Evolutionary conservation across 2,888 invertebrate genomes (phyloP).

Genomic region (Pseudococcus jackbeardsleyi): DNA sequence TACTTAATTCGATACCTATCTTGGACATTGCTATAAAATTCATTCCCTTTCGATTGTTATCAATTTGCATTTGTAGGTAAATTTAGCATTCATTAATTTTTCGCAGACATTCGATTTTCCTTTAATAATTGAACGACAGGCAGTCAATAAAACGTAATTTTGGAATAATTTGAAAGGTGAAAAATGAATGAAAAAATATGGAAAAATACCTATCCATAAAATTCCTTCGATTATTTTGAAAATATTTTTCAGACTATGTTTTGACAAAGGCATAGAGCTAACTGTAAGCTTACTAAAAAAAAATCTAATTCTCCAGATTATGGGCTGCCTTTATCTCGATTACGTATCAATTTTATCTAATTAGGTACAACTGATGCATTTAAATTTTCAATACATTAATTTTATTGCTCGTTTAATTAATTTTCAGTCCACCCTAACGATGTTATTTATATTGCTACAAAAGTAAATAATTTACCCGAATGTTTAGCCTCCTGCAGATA

Average conservation of each 20-base stretch:
- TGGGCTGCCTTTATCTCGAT: background rate
- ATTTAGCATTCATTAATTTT: background rate
- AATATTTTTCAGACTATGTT: background rate
- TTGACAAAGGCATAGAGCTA: background rate
- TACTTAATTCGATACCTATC: background rate
- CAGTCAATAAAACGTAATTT: constrained; percentile 4
- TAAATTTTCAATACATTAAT: constrained; percentile 19
- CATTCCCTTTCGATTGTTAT: background rate
- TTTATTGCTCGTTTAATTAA: constrained; percentile 4
- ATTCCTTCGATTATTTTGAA: background rate
- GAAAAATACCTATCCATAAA: background rate
- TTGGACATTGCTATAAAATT: background rate
- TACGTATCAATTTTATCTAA: background rate
- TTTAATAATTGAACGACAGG: background rate
- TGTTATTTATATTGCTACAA: background rate
- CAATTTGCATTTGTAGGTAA: background rate
- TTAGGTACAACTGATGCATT: background rate
- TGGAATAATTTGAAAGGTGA: background rate
- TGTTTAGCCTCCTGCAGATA: background rate
- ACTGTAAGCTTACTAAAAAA: background rate
- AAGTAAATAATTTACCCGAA: background rate
- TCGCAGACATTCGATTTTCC: background rate
- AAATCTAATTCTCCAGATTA: background rate
- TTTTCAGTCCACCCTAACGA: background rate
- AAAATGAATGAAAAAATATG: background rate